Base-by-base conservation (phyloP, 2,797 vertebrate genomes). In the Babyrousa celebensis region DNA sequence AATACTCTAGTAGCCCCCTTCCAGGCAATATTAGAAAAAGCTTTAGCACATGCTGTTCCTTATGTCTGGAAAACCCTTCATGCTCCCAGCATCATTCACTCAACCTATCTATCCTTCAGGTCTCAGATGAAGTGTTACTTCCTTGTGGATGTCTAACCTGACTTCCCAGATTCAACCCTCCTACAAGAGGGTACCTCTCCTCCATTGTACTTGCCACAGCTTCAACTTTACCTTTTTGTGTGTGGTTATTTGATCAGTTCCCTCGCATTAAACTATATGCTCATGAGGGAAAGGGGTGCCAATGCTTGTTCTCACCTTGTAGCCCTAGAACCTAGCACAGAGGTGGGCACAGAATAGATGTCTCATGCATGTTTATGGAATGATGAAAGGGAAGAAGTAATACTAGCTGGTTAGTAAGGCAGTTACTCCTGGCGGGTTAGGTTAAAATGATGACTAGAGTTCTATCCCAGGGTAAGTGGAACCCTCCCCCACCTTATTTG, bases 351-450 rank as follows among this genome's bases (percentile, higher is more conserved):
- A 56, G 32, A 74, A 32, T n/a, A 36, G 78, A n/a, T 20, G 18
- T 12, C 15, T 62, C 67, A 91, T 12, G 29, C 21, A 3, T 54
- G n/a, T 58, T 89, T 85, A 90, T 10, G 36, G 56, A 93, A 72
- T 85, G 92, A 89, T 36, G 32, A 89, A 85, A 92, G 71, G 15
- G 29, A 89, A 75, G 29, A 58, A 54, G 27, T 32, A 82, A 85
- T 25, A 63, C 62, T 3, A 77, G 58, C 29, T 68, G 62, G 6
- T 16, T 71, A 62, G 79, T 80, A 72, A 80, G 43, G 43, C 74
- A 9, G 25, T 87, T 58, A 67, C 12, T 48, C 27, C 3, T 23
- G 36, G 10, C 15, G n/a, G n/a, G 23, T 72, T 86, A 48, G 58
- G 56, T 63, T 87, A 90, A 58, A 82, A 63, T 60, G 14, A 74